Conservation (phyloP, 2,797 vertebrate genomes). For the Gambusia yucatana region DNA sequence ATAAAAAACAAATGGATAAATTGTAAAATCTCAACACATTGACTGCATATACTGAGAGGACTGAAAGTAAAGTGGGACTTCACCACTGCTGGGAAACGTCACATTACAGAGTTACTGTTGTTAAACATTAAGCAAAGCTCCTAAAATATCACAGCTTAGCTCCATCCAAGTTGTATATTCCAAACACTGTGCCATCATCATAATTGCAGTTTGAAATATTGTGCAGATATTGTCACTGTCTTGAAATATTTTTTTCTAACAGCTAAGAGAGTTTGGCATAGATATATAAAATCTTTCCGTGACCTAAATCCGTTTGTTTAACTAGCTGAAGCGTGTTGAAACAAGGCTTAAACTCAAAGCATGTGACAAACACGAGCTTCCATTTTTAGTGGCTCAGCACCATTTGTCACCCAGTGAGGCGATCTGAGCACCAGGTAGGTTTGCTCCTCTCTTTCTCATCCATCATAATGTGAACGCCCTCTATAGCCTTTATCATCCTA, state of each 20-base stretch:
- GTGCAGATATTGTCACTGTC: neutral
- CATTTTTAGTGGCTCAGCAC: constrained; percentile 1
- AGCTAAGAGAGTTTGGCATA: constrained; percentile 17
- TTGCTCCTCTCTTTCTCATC: neutral
- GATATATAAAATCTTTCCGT: constrained; percentile 30
- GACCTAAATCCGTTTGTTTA: constrained; percentile 21
- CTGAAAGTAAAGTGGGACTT: neutral
- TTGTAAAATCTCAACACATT: neutral
- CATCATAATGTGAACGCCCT: neutral
- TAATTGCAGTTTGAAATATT: constrained; percentile 3
- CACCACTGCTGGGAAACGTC: neutral
- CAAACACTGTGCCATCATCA: neutral
- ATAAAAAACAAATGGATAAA: constrained; percentile 19
- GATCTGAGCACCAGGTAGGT: neutral
- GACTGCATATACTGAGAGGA: neutral
- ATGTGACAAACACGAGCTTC: constrained; percentile 1
- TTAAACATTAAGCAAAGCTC: neutral
- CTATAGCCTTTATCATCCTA: neutral
- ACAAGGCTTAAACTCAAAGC: neutral
- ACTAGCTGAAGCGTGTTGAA: constrained; percentile 11
- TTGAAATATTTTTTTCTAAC: constrained; percentile 21
- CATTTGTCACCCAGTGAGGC: neutral
- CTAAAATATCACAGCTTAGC: neutral
- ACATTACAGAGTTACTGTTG: neutral
- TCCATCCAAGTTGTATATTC: neutral